phyloP scores from a whole-genome alignment of 1,140 invertebrate species.

The Drosophila tani region DNA sequence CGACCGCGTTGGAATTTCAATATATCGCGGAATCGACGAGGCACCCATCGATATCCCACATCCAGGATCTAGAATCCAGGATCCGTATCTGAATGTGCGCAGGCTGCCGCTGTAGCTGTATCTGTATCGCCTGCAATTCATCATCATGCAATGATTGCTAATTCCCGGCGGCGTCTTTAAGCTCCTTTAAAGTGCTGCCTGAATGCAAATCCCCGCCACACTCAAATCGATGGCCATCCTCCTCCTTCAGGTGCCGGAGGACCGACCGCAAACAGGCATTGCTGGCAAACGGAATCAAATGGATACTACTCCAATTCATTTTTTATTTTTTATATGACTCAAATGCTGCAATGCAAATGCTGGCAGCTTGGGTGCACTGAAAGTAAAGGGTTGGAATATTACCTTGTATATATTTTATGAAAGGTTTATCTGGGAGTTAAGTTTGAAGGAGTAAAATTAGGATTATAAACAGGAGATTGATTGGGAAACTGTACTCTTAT shows the following conservation, averaged over 20 bases:
- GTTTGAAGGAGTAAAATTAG: too few species aligned
- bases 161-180: slow-evolving; percentile 29
- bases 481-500: background rate
- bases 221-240: slow-evolving; percentile 52
- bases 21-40: slow-evolving; percentile 39
- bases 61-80: background rate
- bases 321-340: slow-evolving; percentile 65
- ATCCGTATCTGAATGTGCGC: slow-evolving; percentile 12
- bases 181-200: slow-evolving; percentile 42
- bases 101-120: background rate
- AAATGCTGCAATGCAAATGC: slow-evolving; percentile 65
- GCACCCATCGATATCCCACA: slow-evolving; percentile 1
- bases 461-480: background rate
- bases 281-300: slow-evolving; percentile 56
- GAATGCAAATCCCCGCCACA: slow-evolving; percentile 20
- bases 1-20: slow-evolving; percentile 28
- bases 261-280: slow-evolving; percentile 11
- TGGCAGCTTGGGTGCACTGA: slow-evolving; percentile 31
- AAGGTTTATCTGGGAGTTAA: background rate
- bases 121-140: slow-evolving; percentile 33
- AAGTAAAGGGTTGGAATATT: background rate
- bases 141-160: slow-evolving; percentile 43
- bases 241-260: slow-evolving; percentile 17
- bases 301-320: slow-evolving; percentile 61
- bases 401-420: background rate